These are phyloP conservation scores for Anastrepha ludens DNA, from an alignment of 1,140 invertebrate genomes.

Conservation along the genomic window DNA sequence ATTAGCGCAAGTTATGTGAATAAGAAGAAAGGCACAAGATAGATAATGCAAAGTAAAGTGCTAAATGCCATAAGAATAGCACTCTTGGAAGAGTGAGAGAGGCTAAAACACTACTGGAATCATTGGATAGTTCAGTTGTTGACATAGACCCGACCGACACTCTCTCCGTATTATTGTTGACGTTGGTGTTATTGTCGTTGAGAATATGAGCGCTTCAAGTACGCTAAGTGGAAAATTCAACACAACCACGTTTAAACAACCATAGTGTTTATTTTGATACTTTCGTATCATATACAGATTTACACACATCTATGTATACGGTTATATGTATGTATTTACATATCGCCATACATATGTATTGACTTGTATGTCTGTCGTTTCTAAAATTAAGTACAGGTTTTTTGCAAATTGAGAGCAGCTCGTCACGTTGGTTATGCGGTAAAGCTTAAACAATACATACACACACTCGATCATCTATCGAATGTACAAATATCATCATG, in stretches of 20 bases:
- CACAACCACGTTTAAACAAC: background rate
- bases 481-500: too few species aligned
- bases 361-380: background rate
- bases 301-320: background rate
- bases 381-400: slow-evolving; percentile 31
- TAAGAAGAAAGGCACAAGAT: slow-evolving; percentile 32
- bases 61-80: slow-evolving; percentile 6
- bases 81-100: slow-evolving; percentile 7
- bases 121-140: slow-evolving; percentile 33
- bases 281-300: background rate
- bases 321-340: background rate
- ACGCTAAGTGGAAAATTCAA: slow-evolving; percentile 45
- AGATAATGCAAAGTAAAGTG: slow-evolving; percentile 44
- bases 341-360: background rate
- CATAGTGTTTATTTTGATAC: slow-evolving; percentile 13
- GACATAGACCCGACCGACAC: slow-evolving; percentile 14
- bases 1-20: slow-evolving; percentile 22
- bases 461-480: too few species aligned
- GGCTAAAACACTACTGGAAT: background rate
- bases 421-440: slow-evolving; percentile 27
- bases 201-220: slow-evolving; percentile 35
- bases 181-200: slow-evolving; percentile 4
- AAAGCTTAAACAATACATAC: background rate
- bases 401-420: slow-evolving; percentile 48
- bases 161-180: slow-evolving; percentile 8